Base-by-base conservation (phyloP, 2,888 invertebrate genomes). In the Shargacucullia verbasci region DNA sequence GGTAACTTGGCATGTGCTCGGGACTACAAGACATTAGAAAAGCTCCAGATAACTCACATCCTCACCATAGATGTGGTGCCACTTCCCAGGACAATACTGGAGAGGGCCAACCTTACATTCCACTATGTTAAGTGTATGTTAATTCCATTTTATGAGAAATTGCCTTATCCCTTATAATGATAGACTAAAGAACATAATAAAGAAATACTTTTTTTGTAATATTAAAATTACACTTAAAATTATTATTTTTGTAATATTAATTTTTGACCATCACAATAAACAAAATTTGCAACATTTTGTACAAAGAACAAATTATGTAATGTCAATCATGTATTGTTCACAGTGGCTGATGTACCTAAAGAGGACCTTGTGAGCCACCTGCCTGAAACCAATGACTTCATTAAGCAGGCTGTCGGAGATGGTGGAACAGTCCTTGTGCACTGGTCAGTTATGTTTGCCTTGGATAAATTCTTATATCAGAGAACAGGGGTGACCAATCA, bases 61-160 rank as follows among this genome's bases (percentile, higher is more conserved):
- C 91, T 98, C 43, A 98, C 98, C 0, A 95, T 98, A 58, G 98
- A 98, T 82, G 95, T 97, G 11, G 97, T 98, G 79, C 98, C 98
- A 0, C 87, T 98, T 70, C 98, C 98, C 0, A 92, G 96, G 71
- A 95, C 95, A 64, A 95, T 98, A 53, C 92, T 96, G 34, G 96
- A 96, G 71, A 89, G 96, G 34, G 95, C 79, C 5, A 95, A 96
- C 68, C 88, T 98, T 25, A 95, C 91, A 39, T 95, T 96, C 38
- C 97, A 97, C 86, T 98, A 95, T 86, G 95, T 98, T 56, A 97
- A 97, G 85, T 94, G 96, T 96, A 87, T 90, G 94, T 86, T 44
- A 6, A 11, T 34, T 12, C n/a, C 7, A 34, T 34, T 33, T 6
- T 33, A 2, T 33, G n/a, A 6, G 5, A 1, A 29, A 29, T n/a